Evolutionary conservation across 2,888 invertebrate species (phyloP).

Genomic region (Malacosoma neustria): DNA sequence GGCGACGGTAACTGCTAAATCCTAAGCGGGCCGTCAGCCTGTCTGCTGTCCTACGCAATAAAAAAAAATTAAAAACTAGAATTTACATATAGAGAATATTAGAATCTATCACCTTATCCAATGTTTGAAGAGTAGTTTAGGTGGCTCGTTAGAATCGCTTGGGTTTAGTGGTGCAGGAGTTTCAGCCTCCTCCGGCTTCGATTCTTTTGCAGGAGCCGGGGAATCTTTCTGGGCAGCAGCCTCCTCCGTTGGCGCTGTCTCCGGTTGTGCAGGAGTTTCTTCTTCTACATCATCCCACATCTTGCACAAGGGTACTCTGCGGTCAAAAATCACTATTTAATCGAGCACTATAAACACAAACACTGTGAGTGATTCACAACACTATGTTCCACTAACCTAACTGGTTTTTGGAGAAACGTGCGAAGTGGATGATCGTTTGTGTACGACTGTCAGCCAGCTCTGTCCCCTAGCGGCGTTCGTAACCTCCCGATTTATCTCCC

Average conservation of each 20-base stretch:
- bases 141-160: constrained; percentile 71
- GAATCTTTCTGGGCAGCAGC: constrained; percentile 21
- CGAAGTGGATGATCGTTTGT: constrained; percentile 62
- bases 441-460: constrained; percentile 47
- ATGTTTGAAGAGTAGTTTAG: constrained; percentile 83
- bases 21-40: too few species aligned
- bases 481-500: constrained; percentile 68
- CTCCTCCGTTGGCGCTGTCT: constrained; percentile 33
- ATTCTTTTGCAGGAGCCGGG: constrained; percentile 27
- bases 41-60: too few species aligned
- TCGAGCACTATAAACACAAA: constrained; percentile 16
- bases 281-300: constrained; percentile 77
- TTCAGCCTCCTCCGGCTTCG: constrained; percentile 55
- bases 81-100: too few species aligned
- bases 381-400: constrained; percentile 48
- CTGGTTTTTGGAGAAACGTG: constrained; percentile 55
- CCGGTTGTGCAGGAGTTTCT: constrained; percentile 40
- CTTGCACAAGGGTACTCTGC: constrained; percentile 49
- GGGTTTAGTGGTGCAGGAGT: constrained; percentile 53
- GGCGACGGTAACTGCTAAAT: too few species aligned
- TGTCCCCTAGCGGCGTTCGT: constrained; percentile 38
- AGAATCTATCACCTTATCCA: constrained; percentile 82
- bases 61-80: too few species aligned
- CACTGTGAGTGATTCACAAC: constrained; percentile 22
- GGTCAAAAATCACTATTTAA: constrained; percentile 44